Base-by-base conservation (phyloP, 2,888 invertebrate species). In the Amblyjoppa fuscipennis region DNA sequence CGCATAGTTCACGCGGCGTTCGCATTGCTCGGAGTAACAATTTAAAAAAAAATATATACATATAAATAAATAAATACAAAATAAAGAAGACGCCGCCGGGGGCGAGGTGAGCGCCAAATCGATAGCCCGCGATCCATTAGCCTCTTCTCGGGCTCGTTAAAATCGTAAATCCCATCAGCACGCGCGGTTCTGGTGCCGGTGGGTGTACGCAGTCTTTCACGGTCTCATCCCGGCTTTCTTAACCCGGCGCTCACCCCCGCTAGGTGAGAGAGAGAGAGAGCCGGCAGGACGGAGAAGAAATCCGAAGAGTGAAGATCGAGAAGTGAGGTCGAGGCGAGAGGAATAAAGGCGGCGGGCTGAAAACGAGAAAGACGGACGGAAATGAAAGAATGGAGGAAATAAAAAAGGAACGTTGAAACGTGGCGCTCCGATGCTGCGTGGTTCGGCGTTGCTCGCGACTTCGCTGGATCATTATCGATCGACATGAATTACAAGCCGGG, bases 401-500 rank as follows among this genome's bases (percentile, higher is more conserved):
- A 70, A 79, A 74, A 81, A 69, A 61, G 64, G 73, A 73, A 51
- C 31, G 66, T 53, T 69, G 51, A 77, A 84, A 81, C 69, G 81
- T 78, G 74, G 81, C 81, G 74, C 70, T 79, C 53, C 20, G 13
- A 73, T 68, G 69, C 56, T 64, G 68, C 68, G 53, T 25, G 59
- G 59, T 28, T 38, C 45, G 70, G 16, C 56, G 76, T 64, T 75
- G 80, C 69, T 80, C 69, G 56, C 74, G 77, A 61, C 77, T 80
- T 84, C 34, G 68, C 45, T 69, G 75, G 81, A 83, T 87, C 84
- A 90, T 91, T 91, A 91, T 91, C 91, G 92, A 91, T 89, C 89
- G 88, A 85, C 88, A 89, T 92, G 91, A 91, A 91, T 92, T 91
- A 89, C 89, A 89, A 84, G 70, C 75, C 77, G 82, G 61, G 81